Conservation (phyloP, 2,888 invertebrate genomes). For the Frankliniella intonsa region DNA sequence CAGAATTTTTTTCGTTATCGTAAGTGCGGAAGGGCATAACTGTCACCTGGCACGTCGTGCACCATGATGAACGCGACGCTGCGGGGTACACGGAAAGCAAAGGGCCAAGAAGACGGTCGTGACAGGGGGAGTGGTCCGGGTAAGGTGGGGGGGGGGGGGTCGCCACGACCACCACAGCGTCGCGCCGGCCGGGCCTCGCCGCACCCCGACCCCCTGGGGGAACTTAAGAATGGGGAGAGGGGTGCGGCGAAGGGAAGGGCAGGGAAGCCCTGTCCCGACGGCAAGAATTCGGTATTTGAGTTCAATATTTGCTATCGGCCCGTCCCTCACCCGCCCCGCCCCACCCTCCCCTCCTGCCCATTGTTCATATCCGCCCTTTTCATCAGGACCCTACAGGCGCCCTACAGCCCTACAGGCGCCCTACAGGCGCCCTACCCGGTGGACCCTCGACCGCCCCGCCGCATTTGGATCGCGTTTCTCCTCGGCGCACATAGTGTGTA, state of each 20-base stretch:
- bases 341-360: not conserved
- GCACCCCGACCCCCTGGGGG: not conserved
- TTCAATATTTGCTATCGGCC: conserved; percentile 26
- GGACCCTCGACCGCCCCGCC: not conserved
- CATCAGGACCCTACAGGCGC: not conserved
- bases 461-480: not conserved
- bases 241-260: no score
- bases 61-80: not conserved
- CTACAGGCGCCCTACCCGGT: not conserved
- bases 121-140: not conserved
- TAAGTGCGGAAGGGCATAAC: not conserved
- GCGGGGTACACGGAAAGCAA: not conserved
- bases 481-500: not conserved
- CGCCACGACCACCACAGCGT: no score
- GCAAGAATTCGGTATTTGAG: conserved; percentile 23
- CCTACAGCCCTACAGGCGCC: not conserved
- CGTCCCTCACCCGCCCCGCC: not conserved
- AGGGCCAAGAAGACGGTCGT: not conserved
- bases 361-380: conserved; percentile 1
- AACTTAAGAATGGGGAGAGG: not conserved
- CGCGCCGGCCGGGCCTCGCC: not conserved
- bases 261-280: not conserved
- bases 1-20: not conserved
- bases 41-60: conserved; percentile 15
- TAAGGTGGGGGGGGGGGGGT: not conserved